phyloP scores from a whole-genome alignment of 1,140 invertebrate genomes.

The Coenobita brevimanus region DNA sequence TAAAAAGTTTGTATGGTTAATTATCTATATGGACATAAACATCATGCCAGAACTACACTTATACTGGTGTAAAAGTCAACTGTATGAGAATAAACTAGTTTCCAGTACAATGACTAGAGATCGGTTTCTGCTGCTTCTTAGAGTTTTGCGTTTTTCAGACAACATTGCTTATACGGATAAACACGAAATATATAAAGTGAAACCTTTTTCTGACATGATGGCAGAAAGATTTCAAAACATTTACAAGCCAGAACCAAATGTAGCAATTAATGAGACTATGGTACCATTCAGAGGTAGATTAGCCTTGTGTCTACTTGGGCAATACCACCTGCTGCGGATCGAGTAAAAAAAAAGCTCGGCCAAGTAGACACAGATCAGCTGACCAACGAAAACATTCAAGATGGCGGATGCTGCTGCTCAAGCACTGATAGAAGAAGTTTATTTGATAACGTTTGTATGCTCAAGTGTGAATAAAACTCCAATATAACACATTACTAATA shows the following conservation, averaged over 20 bases:
- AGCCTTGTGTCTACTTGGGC: too few species aligned
- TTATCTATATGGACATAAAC: constrained; percentile 70
- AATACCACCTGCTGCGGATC: too few species aligned
- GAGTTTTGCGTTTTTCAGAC: constrained; percentile 72
- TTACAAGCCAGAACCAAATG: constrained; percentile 71
- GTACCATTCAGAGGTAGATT: constrained; percentile 73
- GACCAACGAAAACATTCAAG: too few species aligned
- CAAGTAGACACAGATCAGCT: too few species aligned
- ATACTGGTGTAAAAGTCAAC: constrained; percentile 67
- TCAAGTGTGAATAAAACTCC: too few species aligned
- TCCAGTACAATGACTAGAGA: constrained; percentile 71
- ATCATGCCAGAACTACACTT: constrained; percentile 65
- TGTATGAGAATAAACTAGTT: constrained; percentile 60
- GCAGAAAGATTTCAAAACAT: constrained; percentile 71
- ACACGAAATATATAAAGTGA: constrained; percentile 72
- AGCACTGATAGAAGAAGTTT: too few species aligned
- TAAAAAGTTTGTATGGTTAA: constrained; percentile 68
- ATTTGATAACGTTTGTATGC: too few species aligned
- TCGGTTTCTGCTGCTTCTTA: constrained; percentile 72
- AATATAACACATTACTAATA: too few species aligned
- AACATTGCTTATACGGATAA: constrained; percentile 68
- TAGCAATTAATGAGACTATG: constrained; percentile 73
- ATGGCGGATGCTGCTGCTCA: too few species aligned
- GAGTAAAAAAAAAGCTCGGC: too few species aligned
- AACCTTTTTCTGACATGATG: constrained; percentile 70